Evolutionary conservation across 1,140 invertebrate genomes (phyloP).

Genomic region (Trichonephila clavipes): DNA sequence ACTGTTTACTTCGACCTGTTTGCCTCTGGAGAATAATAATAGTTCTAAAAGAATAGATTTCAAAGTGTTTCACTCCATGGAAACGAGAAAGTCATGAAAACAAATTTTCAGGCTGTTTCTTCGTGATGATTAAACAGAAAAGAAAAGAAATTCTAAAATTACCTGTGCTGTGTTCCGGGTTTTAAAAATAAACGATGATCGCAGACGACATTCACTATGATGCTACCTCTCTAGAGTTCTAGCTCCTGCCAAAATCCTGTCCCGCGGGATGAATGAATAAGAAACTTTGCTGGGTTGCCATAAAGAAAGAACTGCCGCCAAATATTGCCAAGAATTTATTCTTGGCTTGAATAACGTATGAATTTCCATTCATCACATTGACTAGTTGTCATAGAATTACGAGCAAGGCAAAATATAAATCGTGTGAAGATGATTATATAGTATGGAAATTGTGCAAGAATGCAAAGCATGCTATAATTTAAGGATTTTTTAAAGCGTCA

Average conservation of each 20-base stretch:
- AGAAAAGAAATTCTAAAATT: constrained; percentile 1
- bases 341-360: too few relatives aligned
- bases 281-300: background rate
- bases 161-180: constrained; percentile 32
- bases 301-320: background rate
- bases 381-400: too few relatives aligned
- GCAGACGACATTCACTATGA: constrained; percentile 33
- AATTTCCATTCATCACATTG: too few relatives aligned
- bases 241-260: constrained; percentile 19
- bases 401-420: too few relatives aligned
- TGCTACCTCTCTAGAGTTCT: background rate
- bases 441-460: too few relatives aligned
- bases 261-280: constrained; percentile 37
- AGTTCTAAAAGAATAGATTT: too few relatives aligned
- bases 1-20: constrained; percentile 16
- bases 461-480: too few relatives aligned
- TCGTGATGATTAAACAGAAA: background rate
- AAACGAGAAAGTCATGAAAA: background rate
- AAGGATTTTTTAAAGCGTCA: too few relatives aligned
- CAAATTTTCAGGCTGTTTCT: background rate
- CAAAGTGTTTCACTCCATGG: background rate
- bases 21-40: background rate
- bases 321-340: background rate
- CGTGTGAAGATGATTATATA: too few relatives aligned
- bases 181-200: constrained; percentile 29